phyloP scores from a whole-genome alignment of 2,888 invertebrate genomes.

The Euphydryas editha region DNA sequence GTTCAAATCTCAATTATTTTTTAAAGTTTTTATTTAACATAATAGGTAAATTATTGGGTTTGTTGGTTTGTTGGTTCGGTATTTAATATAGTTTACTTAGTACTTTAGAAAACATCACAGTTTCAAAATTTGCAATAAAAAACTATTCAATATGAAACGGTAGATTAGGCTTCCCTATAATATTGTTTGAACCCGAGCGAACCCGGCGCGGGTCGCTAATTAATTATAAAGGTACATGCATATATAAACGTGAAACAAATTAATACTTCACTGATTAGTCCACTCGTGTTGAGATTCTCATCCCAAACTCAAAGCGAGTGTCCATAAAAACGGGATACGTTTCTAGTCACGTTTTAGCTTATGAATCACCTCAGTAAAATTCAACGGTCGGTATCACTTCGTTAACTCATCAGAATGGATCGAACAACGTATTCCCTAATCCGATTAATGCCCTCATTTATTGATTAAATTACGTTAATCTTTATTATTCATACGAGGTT shows the following conservation, averaged over 20 bases:
- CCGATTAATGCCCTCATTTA: conserved; percentile 33
- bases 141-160: no score
- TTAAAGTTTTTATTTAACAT: no score
- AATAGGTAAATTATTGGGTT: no score
- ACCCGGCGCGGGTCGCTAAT: no score
- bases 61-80: no score
- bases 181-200: no score
- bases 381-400: conserved; percentile 41
- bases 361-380: conserved; percentile 41
- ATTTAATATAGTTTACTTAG: no score
- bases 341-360: conserved; percentile 39
- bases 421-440: conserved; percentile 26
- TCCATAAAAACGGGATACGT: conserved; percentile 7
- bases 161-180: no score
- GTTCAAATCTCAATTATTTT: no score
- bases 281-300: neutral
- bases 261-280: neutral
- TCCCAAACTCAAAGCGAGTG: neutral
- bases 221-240: no score
- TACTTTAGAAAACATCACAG: no score
- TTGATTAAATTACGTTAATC: conserved; percentile 36
- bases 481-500: conserved; percentile 16
- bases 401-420: conserved; percentile 40
- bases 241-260: neutral
- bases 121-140: no score